Evolutionary conservation across 2,797 vertebrate species (phyloP).

Genomic region (Oceanodroma leucorhoa): DNA sequence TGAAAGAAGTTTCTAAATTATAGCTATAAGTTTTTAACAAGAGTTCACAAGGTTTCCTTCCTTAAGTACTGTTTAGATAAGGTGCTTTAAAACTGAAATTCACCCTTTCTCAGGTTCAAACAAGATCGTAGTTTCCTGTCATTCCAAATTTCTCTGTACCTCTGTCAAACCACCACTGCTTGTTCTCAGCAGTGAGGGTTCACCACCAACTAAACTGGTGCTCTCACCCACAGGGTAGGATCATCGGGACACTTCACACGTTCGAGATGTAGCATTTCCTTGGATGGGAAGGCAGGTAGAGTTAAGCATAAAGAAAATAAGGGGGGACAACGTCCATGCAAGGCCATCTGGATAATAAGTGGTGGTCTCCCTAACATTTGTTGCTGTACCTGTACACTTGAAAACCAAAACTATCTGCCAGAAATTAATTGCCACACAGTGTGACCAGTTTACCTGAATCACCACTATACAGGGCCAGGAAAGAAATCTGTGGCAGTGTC

Average conservation of each 20-base stretch:
- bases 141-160: background rate
- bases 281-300: background rate
- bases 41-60: slow-evolving; percentile 42
- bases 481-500: background rate
- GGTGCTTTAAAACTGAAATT: slow-evolving; percentile 28
- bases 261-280: rapidly evolving
- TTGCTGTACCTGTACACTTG: background rate
- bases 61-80: slow-evolving; percentile 24
- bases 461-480: background rate
- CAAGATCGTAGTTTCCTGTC: background rate
- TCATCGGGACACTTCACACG: rapidly evolving
- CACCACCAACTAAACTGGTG: background rate
- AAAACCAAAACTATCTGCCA: background rate
- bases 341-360: background rate
- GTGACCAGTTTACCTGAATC: background rate
- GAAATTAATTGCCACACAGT: background rate
- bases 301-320: background rate
- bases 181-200: background rate
- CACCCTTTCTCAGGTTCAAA: slow-evolving; percentile 27
- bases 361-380: rapidly evolving
- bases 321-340: background rate
- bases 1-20: slow-evolving; percentile 56
- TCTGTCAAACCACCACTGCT: background rate
- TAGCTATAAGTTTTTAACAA: slow-evolving; percentile 37
- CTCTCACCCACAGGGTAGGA: background rate